phyloP scores from a whole-genome alignment of 2,113 vertebrate genomes.

The Pelodiscus sinensis region DNA sequence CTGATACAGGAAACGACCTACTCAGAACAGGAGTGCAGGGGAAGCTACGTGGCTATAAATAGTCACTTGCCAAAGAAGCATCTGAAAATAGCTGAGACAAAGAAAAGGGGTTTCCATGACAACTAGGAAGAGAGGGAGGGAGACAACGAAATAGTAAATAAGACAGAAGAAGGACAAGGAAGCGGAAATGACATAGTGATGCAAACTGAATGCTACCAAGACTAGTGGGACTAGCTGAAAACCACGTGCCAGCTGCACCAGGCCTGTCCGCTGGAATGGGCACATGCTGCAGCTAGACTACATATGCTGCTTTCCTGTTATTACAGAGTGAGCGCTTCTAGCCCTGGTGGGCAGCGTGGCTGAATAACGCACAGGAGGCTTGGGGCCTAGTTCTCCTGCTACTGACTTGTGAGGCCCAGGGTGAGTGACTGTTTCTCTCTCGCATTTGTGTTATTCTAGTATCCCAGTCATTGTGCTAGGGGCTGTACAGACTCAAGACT shows the following conservation, averaged over 20 bases:
- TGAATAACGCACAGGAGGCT: background rate
- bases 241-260: background rate
- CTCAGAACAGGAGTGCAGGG: constrained; percentile 40
- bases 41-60: constrained; percentile 69
- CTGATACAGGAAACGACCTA: background rate
- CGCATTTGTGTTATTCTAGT: background rate
- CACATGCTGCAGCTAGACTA: background rate
- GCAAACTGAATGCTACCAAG: background rate
- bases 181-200: background rate
- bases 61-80: constrained; percentile 38
- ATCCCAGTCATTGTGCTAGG: background rate
- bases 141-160: constrained; percentile 66
- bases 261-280: background rate
- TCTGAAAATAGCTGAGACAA: constrained; percentile 63
- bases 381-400: background rate
- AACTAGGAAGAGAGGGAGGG: constrained; percentile 58
- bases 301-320: background rate
- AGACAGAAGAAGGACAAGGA: background rate
- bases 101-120: constrained; percentile 66
- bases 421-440: background rate
- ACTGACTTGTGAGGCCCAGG: background rate
- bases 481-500: background rate
- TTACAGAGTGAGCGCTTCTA: background rate
- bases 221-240: background rate
- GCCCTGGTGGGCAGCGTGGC: background rate